These are phyloP conservation scores for Hoplodrina blanda DNA, from an alignment of 2,888 invertebrate genomes.

Conservation along the genomic window DNA sequence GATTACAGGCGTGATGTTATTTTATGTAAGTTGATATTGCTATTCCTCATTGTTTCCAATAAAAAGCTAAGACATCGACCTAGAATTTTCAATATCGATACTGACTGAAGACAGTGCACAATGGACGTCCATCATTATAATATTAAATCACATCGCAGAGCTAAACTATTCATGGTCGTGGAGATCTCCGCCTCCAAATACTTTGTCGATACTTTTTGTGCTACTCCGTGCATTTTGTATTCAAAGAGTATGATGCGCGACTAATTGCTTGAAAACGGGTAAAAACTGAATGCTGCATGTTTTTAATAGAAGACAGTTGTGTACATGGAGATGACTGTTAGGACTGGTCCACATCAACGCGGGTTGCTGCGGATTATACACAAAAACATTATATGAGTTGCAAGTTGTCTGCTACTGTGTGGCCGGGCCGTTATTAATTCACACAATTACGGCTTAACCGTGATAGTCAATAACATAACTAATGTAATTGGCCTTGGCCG, in stretches of 20 bases:
- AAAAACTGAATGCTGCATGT: conserved; percentile 15
- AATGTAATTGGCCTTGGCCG: no score
- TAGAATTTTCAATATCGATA: conserved; percentile 10
- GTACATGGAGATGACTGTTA: not conserved
- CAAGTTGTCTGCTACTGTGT: no score
- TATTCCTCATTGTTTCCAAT: not conserved
- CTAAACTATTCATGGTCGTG: conserved; percentile 49
- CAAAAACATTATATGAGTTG: no score
- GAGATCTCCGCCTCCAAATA: conserved; percentile 43
- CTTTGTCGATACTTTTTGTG: conserved; percentile 37
- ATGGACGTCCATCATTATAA: conserved; percentile 37
- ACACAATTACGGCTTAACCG: no score
- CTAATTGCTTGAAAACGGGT: conserved; percentile 44
- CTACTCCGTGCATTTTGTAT: conserved; percentile 42
- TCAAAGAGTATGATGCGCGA: conserved; percentile 42
- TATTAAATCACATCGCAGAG: conserved; percentile 35
- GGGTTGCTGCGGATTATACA: no score
- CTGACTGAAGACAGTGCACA: conserved; percentile 4
- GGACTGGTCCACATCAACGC: no score
- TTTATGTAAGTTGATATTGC: no score
- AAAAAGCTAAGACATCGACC: not conserved
- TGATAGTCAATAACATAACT: no score
- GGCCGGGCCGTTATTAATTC: no score
- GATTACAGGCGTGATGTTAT: no score
- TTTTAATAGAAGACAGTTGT: conserved; percentile 10